Evolutionary conservation across 2,797 vertebrate genomes (phyloP), one percentile per base, ranked within the genome.

Genomic region (Pterois miles): DNA sequence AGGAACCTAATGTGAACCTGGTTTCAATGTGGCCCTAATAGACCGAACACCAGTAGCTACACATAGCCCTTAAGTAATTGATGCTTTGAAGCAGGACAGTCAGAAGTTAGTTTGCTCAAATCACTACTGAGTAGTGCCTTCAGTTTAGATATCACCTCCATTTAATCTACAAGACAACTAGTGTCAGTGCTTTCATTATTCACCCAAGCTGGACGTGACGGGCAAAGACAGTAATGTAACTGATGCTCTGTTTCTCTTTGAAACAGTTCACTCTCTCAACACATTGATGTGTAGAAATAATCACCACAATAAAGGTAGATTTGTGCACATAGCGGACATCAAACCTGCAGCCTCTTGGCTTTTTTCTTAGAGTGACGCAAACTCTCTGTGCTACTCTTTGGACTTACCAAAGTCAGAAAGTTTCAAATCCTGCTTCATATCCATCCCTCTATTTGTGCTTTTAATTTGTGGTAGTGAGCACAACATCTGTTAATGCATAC

Each of bases 31-130:
- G 36, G 43, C 18, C 0, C 2, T 18, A 68, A 72, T 18, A 46
- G 68, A 65, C 10, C 34, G 2, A n/a, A 54, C 13, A 70, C 11
- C 20, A 59, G 0, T 0, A 53, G 16, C n/a, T 50, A 18, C 62
- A 22, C 33, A 31, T 20, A 65, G 25, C 38, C 11, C 18, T 4
- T 0, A 33, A 67, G 52, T 48, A 54, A 70, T 27, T 52, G 31
- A 34, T 69, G 43, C 29, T 80, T 77, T 77, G 56, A 78, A 56
- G 50, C 63, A 8, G 50, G 10, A 54, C 13, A 43, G 4, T 64
- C 43, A 5, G 40, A 20, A 22, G 36, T 74, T 36, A 22, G 22
- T 34, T 50, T 68, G n/a, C 68, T 83, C 76, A 76, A 71, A 70
- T 18, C 5, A 71, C 13, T 14, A 18, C 18, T 27, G 23, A 57